These are phyloP conservation scores for Okamejei kenojei DNA, from an alignment of 2,797 vertebrate species.

Conservation along the genomic window DNA sequence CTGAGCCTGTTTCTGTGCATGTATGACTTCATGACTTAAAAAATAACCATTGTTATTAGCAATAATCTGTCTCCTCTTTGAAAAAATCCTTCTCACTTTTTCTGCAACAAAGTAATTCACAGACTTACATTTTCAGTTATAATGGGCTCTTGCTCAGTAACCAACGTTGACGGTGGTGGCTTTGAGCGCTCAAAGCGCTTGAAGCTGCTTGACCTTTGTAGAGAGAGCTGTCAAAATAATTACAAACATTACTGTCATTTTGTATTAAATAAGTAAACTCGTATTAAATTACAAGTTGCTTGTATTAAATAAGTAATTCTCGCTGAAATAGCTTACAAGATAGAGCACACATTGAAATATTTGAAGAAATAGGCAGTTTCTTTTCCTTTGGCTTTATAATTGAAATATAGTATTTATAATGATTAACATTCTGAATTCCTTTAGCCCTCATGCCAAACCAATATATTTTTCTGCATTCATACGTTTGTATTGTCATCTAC, in stretches of 20 bases:
- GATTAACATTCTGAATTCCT: not conserved
- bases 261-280: not conserved
- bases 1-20: too few relatives aligned
- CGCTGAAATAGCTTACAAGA: not conserved
- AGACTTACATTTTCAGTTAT: conserved; percentile 75
- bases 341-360: not conserved
- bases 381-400: not conserved
- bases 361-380: not conserved
- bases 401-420: not conserved
- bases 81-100: not conserved
- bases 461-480: not conserved
- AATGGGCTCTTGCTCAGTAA: conserved; percentile 65
- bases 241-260: not conserved
- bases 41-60: too few relatives aligned
- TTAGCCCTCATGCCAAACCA: not conserved
- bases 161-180: conserved; percentile 67
- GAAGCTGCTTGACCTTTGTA: conserved; percentile 97
- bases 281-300: too few relatives aligned
- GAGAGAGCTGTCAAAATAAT: conserved; percentile 63
- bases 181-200: conserved; percentile 91
- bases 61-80: not conserved
- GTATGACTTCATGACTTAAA: too few relatives aligned
- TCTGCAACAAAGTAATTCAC: not conserved
- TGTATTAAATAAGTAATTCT: too few relatives aligned
- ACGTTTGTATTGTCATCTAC: not conserved